Evolutionary conservation across 2,797 vertebrate genomes (phyloP).

Genomic region (Clarias platycephalus): DNA sequence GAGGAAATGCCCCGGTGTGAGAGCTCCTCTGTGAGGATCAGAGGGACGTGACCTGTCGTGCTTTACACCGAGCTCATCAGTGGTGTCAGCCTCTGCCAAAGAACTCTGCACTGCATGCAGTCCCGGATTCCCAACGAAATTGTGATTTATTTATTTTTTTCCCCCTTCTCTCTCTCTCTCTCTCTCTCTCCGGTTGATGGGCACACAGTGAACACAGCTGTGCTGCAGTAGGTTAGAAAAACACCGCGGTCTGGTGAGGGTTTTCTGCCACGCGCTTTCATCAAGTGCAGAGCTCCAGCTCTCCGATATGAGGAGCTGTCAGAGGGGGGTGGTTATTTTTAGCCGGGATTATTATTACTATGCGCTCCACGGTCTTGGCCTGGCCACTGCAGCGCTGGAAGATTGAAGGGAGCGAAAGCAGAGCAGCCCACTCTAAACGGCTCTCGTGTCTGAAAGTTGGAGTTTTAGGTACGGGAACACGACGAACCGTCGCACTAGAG

Average conservation of each 20-base stretch:
- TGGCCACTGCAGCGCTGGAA: slow-evolving; percentile 34
- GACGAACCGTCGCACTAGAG: slow-evolving; percentile 9
- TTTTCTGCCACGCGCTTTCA: slow-evolving; percentile 32
- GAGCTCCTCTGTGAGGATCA: background rate
- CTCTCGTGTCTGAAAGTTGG: slow-evolving; percentile 27
- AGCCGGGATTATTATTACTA: slow-evolving; percentile 58
- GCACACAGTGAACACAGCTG: slow-evolving; percentile 9
- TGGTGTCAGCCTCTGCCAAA: background rate
- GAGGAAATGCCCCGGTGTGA: slow-evolving; percentile 1
- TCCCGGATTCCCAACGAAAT: background rate
- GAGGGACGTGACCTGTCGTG: background rate
- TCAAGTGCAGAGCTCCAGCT: slow-evolving; percentile 29
- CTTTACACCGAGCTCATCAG: background rate
- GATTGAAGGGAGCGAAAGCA: slow-evolving; percentile 34
- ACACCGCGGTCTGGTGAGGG: slow-evolving; percentile 11
- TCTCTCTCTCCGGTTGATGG: background rate
- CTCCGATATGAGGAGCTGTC: slow-evolving; percentile 48
- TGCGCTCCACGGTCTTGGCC: slow-evolving; percentile 40
- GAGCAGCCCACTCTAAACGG: slow-evolving; percentile 20
- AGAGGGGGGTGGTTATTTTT: slow-evolving; percentile 53
- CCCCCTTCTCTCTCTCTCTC: too few species aligned
- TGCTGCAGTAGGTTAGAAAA: slow-evolving; percentile 24
- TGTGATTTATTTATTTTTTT: background rate
- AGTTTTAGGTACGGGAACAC: slow-evolving; percentile 8
- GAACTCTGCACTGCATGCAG: background rate